These are phyloP conservation scores for Coptodon rendalli DNA, from an alignment of 2,113 vertebrate genomes.

Conservation along the genomic window DNA sequence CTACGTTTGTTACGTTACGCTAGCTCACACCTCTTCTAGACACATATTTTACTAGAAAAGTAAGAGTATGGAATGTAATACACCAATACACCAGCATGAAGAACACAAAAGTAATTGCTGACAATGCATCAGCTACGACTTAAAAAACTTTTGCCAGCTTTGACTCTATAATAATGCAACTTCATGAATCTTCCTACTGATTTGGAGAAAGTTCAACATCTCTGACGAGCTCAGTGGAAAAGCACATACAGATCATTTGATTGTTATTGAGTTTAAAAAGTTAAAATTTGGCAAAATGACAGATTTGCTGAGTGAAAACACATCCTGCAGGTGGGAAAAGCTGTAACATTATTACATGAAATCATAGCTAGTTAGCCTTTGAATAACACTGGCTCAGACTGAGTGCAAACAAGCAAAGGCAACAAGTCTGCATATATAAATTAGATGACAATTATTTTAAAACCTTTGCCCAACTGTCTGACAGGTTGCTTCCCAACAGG, in stretches of 20 bases:
- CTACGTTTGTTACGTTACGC: neutral
- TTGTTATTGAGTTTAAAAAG: neutral
- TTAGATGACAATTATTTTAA: neutral
- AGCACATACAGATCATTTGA: neutral
- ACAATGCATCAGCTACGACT: neutral
- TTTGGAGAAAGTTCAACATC: neutral
- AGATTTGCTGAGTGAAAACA: neutral
- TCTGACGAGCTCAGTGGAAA: neutral
- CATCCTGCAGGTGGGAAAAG: neutral
- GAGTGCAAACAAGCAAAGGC: neutral
- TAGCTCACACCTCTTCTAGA: neutral
- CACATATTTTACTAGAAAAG: neutral
- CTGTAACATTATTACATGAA: neutral
- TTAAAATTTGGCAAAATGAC: neutral
- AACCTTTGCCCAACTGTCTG: neutral
- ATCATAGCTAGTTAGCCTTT: neutral
- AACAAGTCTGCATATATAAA: neutral
- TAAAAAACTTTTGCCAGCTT: neutral
- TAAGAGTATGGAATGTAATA: neutral
- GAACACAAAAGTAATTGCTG: neutral
- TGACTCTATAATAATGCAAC: neutral
- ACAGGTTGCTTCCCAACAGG: neutral
- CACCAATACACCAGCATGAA: neutral
- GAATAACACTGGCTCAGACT: neutral
- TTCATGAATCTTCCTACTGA: neutral